Conservation (phyloP, 2,113 vertebrate species). For the Pachycephala philippinensis region DNA sequence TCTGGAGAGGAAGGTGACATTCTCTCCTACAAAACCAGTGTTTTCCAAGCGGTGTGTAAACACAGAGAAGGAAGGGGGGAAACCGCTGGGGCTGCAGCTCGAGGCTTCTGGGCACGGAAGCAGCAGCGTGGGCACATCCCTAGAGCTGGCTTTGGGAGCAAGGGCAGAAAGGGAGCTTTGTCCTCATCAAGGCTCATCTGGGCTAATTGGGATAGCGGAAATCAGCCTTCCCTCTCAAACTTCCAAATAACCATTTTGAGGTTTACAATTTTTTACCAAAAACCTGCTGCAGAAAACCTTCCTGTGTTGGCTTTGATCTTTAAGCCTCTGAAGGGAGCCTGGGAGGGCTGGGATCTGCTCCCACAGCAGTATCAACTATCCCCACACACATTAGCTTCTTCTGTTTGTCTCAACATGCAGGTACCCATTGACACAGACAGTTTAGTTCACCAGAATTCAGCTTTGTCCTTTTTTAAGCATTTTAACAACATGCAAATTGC, state of each 20-base stretch:
- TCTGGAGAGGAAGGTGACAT: not conserved
- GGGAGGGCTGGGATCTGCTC: not conserved
- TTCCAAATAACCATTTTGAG: not conserved
- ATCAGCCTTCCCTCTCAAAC: not conserved
- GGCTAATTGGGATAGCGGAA: not conserved
- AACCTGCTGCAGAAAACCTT: not conserved
- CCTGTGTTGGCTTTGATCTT: rapidly evolving
- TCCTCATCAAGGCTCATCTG: not conserved
- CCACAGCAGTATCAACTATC: not conserved
- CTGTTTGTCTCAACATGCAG: rapidly evolving
- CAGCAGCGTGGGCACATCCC: not conserved
- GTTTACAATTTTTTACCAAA: not conserved
- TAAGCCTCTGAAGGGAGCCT: not conserved
- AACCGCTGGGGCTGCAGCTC: not conserved
- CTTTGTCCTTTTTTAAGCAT: not conserved
- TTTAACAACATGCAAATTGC: not conserved
- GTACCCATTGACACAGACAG: not conserved
- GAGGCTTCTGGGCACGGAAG: not conserved
- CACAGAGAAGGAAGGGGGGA: not conserved
- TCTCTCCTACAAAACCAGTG: not conserved
- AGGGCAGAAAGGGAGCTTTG: not conserved
- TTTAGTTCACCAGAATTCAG: not conserved
- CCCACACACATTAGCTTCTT: rapidly evolving
- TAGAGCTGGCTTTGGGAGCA: rapidly evolving
- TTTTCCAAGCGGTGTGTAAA: not conserved